phyloP scores from a whole-genome alignment of 2,888 invertebrate species.

The Fragum whitleyi region DNA sequence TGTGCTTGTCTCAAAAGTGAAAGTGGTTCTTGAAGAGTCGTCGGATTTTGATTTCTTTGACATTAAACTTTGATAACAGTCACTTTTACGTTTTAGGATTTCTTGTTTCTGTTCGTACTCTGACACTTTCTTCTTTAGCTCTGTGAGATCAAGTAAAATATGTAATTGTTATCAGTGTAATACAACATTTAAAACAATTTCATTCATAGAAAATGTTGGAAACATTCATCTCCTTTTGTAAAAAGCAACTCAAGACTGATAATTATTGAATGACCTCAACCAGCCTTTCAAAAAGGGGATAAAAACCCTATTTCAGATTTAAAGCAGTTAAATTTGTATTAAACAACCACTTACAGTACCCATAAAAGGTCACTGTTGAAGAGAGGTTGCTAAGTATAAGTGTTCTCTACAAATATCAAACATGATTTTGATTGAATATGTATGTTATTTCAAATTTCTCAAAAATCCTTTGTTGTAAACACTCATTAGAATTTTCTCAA shows the following conservation, averaged over 20 bases:
- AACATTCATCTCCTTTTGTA: neutral
- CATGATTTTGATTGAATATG: no score
- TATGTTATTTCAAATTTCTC: no score
- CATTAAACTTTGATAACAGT: slow-evolving; percentile 72
- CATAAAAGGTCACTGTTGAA: no score
- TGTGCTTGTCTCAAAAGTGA: slow-evolving; percentile 3
- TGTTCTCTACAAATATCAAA: no score
- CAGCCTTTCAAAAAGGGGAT: no score
- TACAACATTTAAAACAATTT: neutral
- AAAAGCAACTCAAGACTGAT: neutral
- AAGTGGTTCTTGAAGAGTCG: slow-evolving; percentile 3
- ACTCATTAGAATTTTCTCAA: no score
- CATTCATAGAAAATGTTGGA: neutral
- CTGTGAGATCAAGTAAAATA: slow-evolving; percentile 50
- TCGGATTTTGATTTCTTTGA: slow-evolving; percentile 64
- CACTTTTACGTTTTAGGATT: slow-evolving; percentile 72
- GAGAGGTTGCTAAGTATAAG: no score
- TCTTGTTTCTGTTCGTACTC: slow-evolving; percentile 74
- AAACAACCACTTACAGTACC: no score
- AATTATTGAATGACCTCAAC: no score
- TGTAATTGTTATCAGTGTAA: neutral
- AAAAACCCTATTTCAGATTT: no score
- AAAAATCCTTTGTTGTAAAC: no score
- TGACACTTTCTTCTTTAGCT: slow-evolving; percentile 71
- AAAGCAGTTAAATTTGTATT: no score